Evolutionary conservation across 2,113 vertebrate genomes (phyloP).

Genomic region (Gasterosteus aculeatus): DNA sequence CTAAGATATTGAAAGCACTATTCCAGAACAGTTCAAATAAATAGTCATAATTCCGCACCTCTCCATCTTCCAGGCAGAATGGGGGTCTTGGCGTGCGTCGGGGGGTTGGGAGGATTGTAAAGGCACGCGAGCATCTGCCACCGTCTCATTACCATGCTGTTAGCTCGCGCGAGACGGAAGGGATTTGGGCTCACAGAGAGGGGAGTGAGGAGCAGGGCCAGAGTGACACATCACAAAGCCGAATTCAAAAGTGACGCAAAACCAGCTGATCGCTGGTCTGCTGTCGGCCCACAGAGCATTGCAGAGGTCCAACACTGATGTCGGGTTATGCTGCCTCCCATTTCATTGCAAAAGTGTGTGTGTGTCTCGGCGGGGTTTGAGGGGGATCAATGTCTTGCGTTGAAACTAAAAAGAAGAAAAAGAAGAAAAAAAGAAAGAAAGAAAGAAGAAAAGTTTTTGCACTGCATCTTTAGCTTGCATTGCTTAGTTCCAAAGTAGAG

Average conservation of each 20-base stretch:
- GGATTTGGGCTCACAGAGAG: slow-evolving; percentile 44
- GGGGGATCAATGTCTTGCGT: not conserved
- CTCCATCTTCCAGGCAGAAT: slow-evolving; percentile 17
- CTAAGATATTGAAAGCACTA: not conserved
- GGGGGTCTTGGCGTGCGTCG: slow-evolving; percentile 81
- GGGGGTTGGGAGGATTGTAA: slow-evolving; percentile 88
- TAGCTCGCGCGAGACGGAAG: slow-evolving; percentile 81
- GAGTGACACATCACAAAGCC: slow-evolving; percentile 5
- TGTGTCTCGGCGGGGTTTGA: not conserved
- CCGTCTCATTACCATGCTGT: slow-evolving; percentile 90
- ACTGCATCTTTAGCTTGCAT: slow-evolving; percentile 12
- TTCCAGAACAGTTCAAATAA: not conserved
- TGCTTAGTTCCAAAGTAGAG: not conserved
- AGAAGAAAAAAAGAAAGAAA: not conserved
- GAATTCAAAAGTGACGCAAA: not conserved
- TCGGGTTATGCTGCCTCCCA: not conserved
- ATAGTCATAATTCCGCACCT: not conserved
- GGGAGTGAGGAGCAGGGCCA: slow-evolving; percentile 15
- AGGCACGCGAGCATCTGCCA: slow-evolving; percentile 97
- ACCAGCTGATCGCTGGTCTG: slow-evolving; percentile 21
- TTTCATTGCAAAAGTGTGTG: not conserved
- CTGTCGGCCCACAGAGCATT: not conserved
- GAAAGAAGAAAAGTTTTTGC: slow-evolving; percentile 21
- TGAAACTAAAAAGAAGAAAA: too few species aligned
- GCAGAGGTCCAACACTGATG: slow-evolving; percentile 1